These are phyloP conservation scores for Mystacornis crossleyi DNA, from an alignment of 2,113 vertebrate genomes.

Conservation along the genomic window DNA sequence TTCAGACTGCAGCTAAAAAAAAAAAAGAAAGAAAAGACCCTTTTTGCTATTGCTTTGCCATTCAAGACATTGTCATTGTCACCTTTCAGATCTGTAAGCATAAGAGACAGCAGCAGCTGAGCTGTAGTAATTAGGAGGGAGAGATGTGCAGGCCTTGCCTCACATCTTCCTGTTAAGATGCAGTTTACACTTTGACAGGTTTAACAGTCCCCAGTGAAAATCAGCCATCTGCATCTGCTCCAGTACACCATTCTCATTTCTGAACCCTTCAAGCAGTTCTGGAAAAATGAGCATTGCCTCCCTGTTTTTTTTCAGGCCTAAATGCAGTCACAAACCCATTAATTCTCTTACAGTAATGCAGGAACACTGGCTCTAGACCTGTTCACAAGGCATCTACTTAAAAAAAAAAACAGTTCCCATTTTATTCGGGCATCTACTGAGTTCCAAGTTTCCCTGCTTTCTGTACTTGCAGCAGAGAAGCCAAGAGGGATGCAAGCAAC, in stretches of 20 bases:
- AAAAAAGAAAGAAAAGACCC: not conserved
- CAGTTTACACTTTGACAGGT: conserved; percentile 38
- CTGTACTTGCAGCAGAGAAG: not conserved
- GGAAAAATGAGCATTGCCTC: not conserved
- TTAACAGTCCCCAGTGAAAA: conserved; percentile 39
- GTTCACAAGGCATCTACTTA: not conserved
- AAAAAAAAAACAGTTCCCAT: not conserved
- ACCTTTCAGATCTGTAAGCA: conserved; percentile 47
- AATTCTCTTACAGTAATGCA: not conserved
- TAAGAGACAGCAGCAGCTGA: conserved; percentile 66
- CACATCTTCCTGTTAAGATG: conserved; percentile 23
- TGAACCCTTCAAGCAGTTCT: not conserved
- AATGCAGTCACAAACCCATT: not conserved
- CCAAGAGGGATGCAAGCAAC: not conserved
- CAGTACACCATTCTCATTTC: not conserved
- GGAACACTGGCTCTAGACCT: not conserved
- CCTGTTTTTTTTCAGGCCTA: not conserved
- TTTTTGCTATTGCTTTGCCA: not conserved
- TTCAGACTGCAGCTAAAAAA: not conserved
- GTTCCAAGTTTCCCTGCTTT: not conserved
- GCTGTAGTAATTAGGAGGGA: conserved; percentile 50
- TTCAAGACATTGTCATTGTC: conserved; percentile 46
- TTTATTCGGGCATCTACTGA: not conserved
- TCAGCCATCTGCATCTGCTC: conserved; percentile 34
- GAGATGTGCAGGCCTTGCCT: conserved; percentile 26